Base-by-base conservation (phyloP, 1,140 invertebrate species). In the Drosophila ficusphila region DNA sequence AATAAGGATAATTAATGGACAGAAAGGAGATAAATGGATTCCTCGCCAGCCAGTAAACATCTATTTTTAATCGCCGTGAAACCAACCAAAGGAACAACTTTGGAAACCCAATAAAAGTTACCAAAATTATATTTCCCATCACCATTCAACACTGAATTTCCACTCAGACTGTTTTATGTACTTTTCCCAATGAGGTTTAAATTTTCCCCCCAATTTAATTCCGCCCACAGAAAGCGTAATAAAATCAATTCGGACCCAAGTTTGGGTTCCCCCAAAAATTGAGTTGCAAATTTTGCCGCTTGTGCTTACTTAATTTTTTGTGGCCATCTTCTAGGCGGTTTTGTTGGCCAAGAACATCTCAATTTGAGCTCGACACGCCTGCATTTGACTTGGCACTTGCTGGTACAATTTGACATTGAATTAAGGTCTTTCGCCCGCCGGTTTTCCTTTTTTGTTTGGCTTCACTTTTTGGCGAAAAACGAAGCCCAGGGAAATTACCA, bases 401-500 rank as follows among this genome's bases (percentile, higher is more conserved):
- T n/a, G 23, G 21, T 21, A 47, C 34, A 51, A 67, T 67, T 67
- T 51, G 62, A 46, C 65, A 70, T 83, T 79, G 69, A 83, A 83
- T 83, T 79, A 67, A 38, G 39, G 54, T 31, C 27, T 36, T 44
- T n/a, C n/a, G 14, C 11, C 5, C 21, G 48, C 14, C 76, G 58
- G 58, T 79, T 74, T 53, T 62, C 49, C 33, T 23, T 53, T 75
- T 54, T 61, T 21, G 16, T 60, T 56, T 44, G 54, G 51, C 42
- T 70, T 74, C 29, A 33, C 29, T 51, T 54, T 67, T 68, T 16
- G 64, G 52, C 34, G 27, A 33, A 46, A 21, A 57, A 36, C 56
- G 54, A 54, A 38, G 19, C 42, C 49, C 51, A 39, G 56, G 57
- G 34, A 75, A 86, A 88, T 82, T 88, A 88, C 74, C 81, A 86